A percentile compares a stretch with the other conserved stretches of the same genome.
phyloP scores from a whole-genome alignment of 2,888 invertebrate species.

The Synergus japonicus region DNA sequence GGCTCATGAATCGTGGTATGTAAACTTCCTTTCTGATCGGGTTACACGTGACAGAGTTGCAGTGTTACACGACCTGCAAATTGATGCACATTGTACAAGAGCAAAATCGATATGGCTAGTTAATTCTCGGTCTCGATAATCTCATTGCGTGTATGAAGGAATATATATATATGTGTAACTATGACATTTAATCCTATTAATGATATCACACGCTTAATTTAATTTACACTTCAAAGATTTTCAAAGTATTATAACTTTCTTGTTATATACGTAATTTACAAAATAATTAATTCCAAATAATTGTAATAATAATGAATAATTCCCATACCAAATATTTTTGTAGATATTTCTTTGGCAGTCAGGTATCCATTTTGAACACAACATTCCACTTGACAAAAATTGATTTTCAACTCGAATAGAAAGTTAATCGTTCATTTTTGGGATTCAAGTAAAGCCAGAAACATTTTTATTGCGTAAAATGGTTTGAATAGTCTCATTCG shows the following conservation, averaged over 20 bases:
- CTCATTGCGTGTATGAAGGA: not conserved
- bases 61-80: conserved; percentile 23
- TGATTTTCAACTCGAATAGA: not conserved
- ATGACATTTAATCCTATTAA: too few relatives aligned
- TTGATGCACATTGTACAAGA: conserved; percentile 1
- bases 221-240: not conserved
- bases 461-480: conserved; percentile 7
- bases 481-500: conserved; percentile 10
- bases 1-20: conserved; percentile 1
- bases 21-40: conserved; percentile 21
- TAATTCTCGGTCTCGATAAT: not conserved
- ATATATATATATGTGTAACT: not conserved
- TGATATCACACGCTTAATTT: not conserved
- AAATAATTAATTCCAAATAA: not conserved
- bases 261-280: not conserved
- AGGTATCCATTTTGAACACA: too few relatives aligned
- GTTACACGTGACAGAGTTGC: conserved; percentile 46
- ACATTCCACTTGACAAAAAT: too few relatives aligned
- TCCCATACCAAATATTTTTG: too few relatives aligned
- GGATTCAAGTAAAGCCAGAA: conserved; percentile 7
- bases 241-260: not conserved
- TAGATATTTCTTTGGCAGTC: too few relatives aligned
- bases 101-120: not conserved
- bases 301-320: too few relatives aligned
- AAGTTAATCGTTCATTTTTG: conserved; percentile 25